A percentile compares a stretch with the other conserved stretches of the same genome.
phyloP scores from a whole-genome alignment of 2,797 vertebrate species.

The Lepus oiostolus region DNA sequence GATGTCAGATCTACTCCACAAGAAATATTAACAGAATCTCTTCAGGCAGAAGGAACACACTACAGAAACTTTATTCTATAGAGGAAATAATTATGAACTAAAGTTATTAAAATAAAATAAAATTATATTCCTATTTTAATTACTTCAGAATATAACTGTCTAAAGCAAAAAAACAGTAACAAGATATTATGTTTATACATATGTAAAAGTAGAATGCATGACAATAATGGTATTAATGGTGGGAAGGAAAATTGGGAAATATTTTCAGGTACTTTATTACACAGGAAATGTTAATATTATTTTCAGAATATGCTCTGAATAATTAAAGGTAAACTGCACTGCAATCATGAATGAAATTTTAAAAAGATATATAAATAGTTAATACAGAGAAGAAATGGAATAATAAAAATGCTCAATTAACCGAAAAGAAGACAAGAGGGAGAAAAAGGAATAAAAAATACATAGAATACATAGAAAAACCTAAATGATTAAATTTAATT shows the following conservation, averaged over 20 bases:
- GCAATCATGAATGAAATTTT: not conserved
- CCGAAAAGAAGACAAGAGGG: not conserved
- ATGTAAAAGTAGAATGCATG: not conserved
- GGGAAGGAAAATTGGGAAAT: not conserved
- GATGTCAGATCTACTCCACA: too few species aligned
- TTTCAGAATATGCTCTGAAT: not conserved
- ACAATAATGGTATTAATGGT: not conserved
- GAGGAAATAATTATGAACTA: not conserved
- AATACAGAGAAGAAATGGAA: not conserved
- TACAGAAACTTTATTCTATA: not conserved
- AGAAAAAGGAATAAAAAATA: not conserved
- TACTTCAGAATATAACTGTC: not conserved
- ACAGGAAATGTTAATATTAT: not conserved
- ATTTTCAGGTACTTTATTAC: not conserved
- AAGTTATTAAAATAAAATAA: too few species aligned
- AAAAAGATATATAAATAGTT: not conserved
- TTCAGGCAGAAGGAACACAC: not conserved
- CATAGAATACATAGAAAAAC: not conserved
- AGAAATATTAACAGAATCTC: not conserved
- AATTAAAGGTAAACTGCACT: not conserved
- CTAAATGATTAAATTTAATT: not conserved
- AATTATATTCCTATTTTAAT: not conserved
- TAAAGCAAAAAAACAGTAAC: constrained; percentile 4
- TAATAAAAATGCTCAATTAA: not conserved
- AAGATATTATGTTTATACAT: not conserved